Evolutionary conservation across 2,888 invertebrate genomes (phyloP).

Genomic region (Slavum lentiscoides): DNA sequence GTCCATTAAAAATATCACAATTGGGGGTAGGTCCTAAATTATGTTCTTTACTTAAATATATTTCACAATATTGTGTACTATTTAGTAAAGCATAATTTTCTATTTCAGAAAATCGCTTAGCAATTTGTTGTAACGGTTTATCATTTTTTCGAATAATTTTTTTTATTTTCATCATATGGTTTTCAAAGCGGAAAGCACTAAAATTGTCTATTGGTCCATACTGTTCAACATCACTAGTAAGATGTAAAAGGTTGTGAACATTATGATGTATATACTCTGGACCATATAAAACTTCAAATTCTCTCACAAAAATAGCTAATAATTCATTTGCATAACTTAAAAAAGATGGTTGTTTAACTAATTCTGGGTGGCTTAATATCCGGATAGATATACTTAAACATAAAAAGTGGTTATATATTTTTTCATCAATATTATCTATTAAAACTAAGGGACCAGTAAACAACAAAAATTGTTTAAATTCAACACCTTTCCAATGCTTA

Average conservation of each 20-base stretch:
- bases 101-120: no score
- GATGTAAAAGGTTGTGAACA: neutral
- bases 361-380: neutral
- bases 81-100: no score
- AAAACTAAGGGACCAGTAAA: conserved; percentile 2
- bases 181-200: no score
- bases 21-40: no score
- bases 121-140: no score
- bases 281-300: neutral
- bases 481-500: conserved; percentile 1
- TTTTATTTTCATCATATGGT: no score
- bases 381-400: neutral
- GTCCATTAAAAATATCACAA: no score
- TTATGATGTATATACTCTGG: neutral
- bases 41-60: no score
- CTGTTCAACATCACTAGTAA: no score
- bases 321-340: conserved; percentile 1
- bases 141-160: no score
- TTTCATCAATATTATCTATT: neutral
- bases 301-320: neutral
- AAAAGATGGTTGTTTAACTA: neutral
- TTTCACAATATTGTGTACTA: no score
- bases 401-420: conserved; percentile 7
- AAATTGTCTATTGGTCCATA: no score
- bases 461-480: conserved; percentile 6